Percentiles rank a stretch among this genome's conserved stretches.
These are phyloP conservation scores for Drosophila ogumai DNA, from an alignment of 1,140 invertebrate species.

Conservation along the genomic window DNA sequence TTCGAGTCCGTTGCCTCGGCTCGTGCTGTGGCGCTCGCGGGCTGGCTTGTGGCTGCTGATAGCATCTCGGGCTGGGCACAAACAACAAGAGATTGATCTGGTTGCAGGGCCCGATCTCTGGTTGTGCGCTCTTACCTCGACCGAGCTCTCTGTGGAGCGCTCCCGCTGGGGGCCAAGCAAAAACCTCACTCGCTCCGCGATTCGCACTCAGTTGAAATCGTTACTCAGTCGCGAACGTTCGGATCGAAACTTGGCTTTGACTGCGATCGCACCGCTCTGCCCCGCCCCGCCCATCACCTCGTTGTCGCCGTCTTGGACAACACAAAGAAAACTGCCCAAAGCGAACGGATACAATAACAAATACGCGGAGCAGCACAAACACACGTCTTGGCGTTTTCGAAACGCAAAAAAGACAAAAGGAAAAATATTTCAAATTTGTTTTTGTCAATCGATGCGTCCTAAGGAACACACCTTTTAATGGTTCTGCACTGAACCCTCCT, in stretches of 20 bases:
- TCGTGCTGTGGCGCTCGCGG: conserved; percentile 22
- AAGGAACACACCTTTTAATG: conserved; percentile 32
- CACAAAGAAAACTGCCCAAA: conserved; percentile 72
- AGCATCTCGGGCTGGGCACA: conserved; percentile 37
- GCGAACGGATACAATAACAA: conserved; percentile 54
- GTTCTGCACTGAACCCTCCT: neutral
- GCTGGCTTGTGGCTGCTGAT: conserved; percentile 35
- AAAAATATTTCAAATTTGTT: conserved; percentile 30
- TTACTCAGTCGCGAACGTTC: conserved; percentile 66
- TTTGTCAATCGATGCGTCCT: conserved; percentile 19
- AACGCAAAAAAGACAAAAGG: conserved; percentile 50
- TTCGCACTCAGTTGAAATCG: conserved; percentile 63
- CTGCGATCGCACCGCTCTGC: conserved; percentile 30
- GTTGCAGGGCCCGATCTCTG: conserved; percentile 50
- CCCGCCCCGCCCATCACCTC: neutral
- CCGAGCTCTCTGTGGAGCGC: neutral
- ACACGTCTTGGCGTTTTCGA: conserved; percentile 66
- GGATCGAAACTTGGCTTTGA: conserved; percentile 52
- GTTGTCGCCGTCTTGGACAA: conserved; percentile 24
- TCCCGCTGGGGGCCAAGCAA: conserved; percentile 47
- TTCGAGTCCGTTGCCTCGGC: conserved; percentile 38
- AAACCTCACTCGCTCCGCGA: conserved; percentile 41
- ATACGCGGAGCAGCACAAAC: conserved; percentile 41
- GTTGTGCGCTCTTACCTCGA: conserved; percentile 4
- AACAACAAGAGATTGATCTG: conserved; percentile 55